Conservation (phyloP, 2,888 invertebrate species). For the Petrophora chlorosata region DNA sequence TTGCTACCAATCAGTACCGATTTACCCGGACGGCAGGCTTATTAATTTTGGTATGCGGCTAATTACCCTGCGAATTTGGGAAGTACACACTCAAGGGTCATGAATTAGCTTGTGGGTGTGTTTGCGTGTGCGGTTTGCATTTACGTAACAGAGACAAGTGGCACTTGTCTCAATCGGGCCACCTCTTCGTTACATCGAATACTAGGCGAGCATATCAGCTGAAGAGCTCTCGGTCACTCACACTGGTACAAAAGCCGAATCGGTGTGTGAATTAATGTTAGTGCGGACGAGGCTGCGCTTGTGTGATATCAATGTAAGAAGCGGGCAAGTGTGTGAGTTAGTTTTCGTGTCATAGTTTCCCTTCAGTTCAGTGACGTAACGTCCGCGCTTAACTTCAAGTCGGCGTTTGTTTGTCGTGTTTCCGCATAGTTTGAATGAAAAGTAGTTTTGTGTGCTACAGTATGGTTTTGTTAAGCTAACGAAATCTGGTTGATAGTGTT, state of each 20-base stretch:
- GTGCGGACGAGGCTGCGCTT: conserved; percentile 28
- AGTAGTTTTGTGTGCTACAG: conserved; percentile 57
- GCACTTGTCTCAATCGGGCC: conserved; percentile 58
- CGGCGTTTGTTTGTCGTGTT: conserved; percentile 59
- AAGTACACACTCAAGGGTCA: conserved; percentile 73
- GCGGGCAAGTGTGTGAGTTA: conserved; percentile 39
- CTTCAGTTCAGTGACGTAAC: conserved; percentile 61
- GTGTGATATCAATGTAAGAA: conserved; percentile 39
- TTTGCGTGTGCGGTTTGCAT: conserved; percentile 56
- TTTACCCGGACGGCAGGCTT: conserved; percentile 70
- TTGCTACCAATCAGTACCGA: conserved; percentile 72
- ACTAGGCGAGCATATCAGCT: conserved; percentile 59
- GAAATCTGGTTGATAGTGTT: conserved; percentile 59
- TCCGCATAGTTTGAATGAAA: conserved; percentile 69
- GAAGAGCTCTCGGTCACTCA: conserved; percentile 52
- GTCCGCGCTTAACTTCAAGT: conserved; percentile 58
- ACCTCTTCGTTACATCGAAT: conserved; percentile 72
- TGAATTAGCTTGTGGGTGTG: conserved; percentile 59
- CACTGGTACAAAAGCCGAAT: conserved; percentile 43
- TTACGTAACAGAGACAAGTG: conserved; percentile 62
- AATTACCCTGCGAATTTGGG: conserved; percentile 80
- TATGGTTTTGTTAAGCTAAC: conserved; percentile 61
- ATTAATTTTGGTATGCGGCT: conserved; percentile 79
- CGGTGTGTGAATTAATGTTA: conserved; percentile 44
- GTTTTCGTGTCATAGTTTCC: conserved; percentile 50